phyloP scores from a whole-genome alignment of 2,113 vertebrate species.

The Prochilodus magdalenae region DNA sequence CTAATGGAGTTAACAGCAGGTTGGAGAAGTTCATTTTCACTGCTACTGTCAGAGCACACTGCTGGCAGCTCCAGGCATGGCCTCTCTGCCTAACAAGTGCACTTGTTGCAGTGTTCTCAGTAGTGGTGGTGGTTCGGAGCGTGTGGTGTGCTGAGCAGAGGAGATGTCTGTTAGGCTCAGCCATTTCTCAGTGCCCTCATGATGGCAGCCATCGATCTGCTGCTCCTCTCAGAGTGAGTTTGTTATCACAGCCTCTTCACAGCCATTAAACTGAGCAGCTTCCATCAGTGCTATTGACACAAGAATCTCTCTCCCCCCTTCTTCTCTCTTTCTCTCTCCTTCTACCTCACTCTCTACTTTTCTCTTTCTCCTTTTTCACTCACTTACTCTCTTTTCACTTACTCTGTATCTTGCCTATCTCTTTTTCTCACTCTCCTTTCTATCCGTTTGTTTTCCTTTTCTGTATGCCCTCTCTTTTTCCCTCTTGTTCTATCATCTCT shows the following conservation, averaged over 20 bases:
- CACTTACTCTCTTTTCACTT: neutral
- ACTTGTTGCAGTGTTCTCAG: constrained; percentile 27
- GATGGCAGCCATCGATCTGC: constrained; percentile 28
- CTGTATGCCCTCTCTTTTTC: too few relatives aligned
- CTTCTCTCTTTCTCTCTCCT: neutral
- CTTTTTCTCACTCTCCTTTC: too few relatives aligned
- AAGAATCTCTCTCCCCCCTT: neutral
- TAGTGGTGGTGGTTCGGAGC: neutral
- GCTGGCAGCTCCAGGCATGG: neutral
- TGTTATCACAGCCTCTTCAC: constrained; percentile 31
- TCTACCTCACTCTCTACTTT: too few relatives aligned
- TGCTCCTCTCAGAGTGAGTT: constrained; percentile 8
- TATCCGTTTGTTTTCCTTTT: too few relatives aligned
- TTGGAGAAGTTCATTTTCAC: neutral
- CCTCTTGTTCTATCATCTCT: too few relatives aligned
- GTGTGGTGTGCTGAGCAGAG: constrained; percentile 1
- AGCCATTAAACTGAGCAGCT: constrained; percentile 19
- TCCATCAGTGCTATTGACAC: constrained; percentile 36
- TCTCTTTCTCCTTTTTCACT: neutral
- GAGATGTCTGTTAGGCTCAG: constrained; percentile 22
- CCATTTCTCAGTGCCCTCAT: constrained; percentile 21
- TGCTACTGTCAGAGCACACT: neutral
- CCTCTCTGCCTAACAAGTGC: neutral
- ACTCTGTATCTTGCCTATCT: neutral
- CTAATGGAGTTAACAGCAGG: constrained; percentile 5